A percentile compares a stretch with the other conserved stretches of the same genome.
Conservation (phyloP, 2,797 vertebrate genomes). For the Enteromius viviparus region DNA sequence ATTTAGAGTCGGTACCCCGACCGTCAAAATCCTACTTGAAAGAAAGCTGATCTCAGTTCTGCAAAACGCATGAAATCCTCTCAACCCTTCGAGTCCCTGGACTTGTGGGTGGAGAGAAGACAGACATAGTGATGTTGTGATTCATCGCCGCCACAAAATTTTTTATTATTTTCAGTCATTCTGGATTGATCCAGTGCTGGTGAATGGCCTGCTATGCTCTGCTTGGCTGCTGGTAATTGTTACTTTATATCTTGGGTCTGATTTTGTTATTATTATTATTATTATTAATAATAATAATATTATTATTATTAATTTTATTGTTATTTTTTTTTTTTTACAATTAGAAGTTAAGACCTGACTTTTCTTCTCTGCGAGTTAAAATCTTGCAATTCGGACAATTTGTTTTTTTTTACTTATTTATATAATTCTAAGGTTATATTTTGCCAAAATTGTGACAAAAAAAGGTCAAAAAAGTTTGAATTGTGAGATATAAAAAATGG, state of each 20-base stretch:
- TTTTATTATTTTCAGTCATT: slow-evolving; percentile 38
- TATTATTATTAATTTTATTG: too few species aligned
- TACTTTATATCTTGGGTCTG: not conserved
- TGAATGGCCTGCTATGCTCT: slow-evolving; percentile 33
- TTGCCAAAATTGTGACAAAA: not conserved
- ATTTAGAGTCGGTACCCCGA: slow-evolving; percentile 3
- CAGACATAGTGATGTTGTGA: slow-evolving; percentile 43
- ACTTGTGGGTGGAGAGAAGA: slow-evolving; percentile 13
- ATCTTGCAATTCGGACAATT: not conserved
- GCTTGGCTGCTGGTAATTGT: slow-evolving; percentile 50
- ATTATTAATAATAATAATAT: too few species aligned
- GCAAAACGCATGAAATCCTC: slow-evolving; percentile 20
- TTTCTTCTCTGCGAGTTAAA: not conserved
- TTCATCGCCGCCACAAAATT: slow-evolving; percentile 32
- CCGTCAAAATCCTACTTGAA: not conserved
- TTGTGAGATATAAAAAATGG: not conserved
- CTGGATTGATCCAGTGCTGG: slow-evolving; percentile 29
- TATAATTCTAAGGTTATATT: not conserved
- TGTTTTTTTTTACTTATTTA: not conserved
- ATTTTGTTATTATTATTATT: not conserved
- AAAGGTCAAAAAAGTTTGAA: not conserved
- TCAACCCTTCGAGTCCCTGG: slow-evolving; percentile 6
- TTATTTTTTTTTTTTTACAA: too few species aligned
- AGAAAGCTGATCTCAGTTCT: slow-evolving; percentile 23
- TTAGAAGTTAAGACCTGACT: too few species aligned